These are phyloP conservation scores for Atta colombica DNA, from an alignment of 1,140 invertebrate genomes.

Conservation along the genomic window DNA sequence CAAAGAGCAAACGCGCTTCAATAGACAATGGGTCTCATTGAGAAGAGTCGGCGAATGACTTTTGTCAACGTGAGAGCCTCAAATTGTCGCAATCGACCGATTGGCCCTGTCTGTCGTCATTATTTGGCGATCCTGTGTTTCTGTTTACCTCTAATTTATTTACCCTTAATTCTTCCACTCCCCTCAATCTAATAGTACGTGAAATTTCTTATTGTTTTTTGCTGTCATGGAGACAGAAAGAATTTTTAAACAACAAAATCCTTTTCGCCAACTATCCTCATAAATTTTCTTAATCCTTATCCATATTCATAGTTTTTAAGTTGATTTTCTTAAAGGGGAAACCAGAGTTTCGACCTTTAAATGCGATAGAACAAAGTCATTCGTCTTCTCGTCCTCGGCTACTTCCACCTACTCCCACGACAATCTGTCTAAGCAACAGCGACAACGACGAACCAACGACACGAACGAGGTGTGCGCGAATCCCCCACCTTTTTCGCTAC, in stretches of 20 bases:
- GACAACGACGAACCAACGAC: slow-evolving; percentile 61
- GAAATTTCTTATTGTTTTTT: not conserved
- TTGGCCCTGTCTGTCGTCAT: slow-evolving; percentile 13
- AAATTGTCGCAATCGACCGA: slow-evolving; percentile 65
- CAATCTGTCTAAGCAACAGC: slow-evolving; percentile 30
- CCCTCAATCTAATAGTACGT: not conserved
- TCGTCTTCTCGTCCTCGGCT: slow-evolving; percentile 21
- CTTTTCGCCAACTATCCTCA: no score
- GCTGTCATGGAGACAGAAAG: not conserved
- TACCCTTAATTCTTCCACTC: not conserved
- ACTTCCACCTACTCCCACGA: slow-evolving; percentile 65
- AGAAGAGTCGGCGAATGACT: slow-evolving; percentile 44
- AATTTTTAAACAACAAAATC: not conserved
- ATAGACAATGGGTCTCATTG: slow-evolving; percentile 68
- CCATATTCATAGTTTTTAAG: not conserved
- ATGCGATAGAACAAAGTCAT: not conserved
- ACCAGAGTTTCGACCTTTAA: no score
- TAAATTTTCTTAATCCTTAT: not conserved
- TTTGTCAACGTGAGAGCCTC: slow-evolving; percentile 74
- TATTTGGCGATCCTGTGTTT: slow-evolving; percentile 33
- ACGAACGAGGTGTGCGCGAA: slow-evolving; percentile 60
- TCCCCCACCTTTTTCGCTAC: slow-evolving; percentile 67
- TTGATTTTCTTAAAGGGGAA: not conserved
- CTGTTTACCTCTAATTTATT: not conserved
- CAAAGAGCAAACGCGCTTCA: slow-evolving; percentile 36